A percentile compares a stretch with the other conserved stretches of the same genome.
Evolutionary conservation across 2,797 vertebrate genomes (phyloP).

Genomic region (Hipposideros larvatus): DNA sequence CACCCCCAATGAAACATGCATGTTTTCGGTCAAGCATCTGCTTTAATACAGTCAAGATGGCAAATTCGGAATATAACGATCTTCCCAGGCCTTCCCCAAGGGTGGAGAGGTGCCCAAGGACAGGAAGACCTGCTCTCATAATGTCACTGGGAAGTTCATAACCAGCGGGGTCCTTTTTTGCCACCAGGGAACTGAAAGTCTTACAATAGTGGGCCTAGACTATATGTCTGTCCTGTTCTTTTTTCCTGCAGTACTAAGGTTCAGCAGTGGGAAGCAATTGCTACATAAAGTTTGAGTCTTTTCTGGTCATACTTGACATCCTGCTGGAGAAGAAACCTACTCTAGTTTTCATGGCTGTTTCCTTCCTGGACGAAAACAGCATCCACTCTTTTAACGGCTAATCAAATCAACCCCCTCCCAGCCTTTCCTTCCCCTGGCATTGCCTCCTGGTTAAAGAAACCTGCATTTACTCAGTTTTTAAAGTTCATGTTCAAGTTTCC

Average conservation of each 20-base stretch:
- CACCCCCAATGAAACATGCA: neutral
- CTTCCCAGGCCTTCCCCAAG: neutral
- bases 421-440: neutral
- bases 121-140: neutral
- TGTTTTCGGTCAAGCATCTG: constrained; percentile 44
- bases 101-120: neutral
- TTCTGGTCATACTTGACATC: neutral
- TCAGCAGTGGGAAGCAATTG: neutral
- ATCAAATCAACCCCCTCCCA: neutral
- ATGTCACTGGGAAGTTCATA: neutral
- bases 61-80: constrained; percentile 26
- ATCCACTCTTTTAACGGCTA: neutral
- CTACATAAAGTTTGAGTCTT: neutral
- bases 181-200: neutral
- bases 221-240: neutral
- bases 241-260: neutral
- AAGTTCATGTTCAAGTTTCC: neutral
- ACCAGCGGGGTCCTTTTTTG: neutral
- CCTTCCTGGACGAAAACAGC: neutral
- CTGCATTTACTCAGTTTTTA: constrained; percentile 7
- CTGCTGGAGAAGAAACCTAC: neutral
- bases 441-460: constrained; percentile 1
- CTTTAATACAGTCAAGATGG: neutral
- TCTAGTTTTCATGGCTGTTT: neutral
- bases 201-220: neutral